Percentiles rank a stretch among this genome's conserved stretches.
Evolutionary conservation across 2,113 vertebrate genomes (phyloP).

Genomic region (Lycocorax pyrrhopterus): DNA sequence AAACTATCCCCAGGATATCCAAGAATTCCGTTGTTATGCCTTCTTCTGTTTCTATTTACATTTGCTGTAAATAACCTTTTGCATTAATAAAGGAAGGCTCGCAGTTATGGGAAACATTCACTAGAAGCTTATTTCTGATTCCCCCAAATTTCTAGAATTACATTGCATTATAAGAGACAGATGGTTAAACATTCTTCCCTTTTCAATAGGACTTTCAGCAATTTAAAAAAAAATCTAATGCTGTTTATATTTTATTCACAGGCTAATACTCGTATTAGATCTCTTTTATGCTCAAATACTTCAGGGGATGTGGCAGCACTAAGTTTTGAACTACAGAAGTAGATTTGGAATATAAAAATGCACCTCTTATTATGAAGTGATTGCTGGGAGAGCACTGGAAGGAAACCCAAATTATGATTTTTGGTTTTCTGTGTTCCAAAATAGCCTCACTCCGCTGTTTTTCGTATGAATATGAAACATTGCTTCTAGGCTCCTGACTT

Average conservation of each 20-base stretch:
- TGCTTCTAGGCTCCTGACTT: slow-evolving; percentile 27
- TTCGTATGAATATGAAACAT: neutral
- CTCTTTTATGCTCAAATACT: slow-evolving; percentile 11
- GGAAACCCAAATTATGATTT: neutral
- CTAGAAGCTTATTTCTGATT: neutral
- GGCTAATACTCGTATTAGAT: slow-evolving; percentile 12
- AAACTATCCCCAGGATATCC: slow-evolving; percentile 23
- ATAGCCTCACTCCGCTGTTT: neutral
- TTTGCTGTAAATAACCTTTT: slow-evolving; percentile 12
- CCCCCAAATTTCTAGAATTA: neutral
- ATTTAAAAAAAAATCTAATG: neutral
- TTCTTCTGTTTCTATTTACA: slow-evolving; percentile 3
- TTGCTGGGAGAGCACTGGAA: slow-evolving; percentile 11
- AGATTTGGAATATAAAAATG: slow-evolving; percentile 26
- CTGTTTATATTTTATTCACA: slow-evolving; percentile 2
- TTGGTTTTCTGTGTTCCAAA: neutral
- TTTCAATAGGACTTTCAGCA: neutral
- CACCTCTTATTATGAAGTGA: slow-evolving; percentile 17
- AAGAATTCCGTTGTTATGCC: slow-evolving; percentile 1
- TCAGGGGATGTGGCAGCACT: neutral
- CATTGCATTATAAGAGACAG: neutral
- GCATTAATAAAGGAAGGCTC: neutral
- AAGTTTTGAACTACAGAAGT: neutral
- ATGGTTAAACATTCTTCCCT: neutral
- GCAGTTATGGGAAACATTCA: neutral